Evolutionary conservation across 2,797 vertebrate species (phyloP), one percentile per base, ranked within the genome.

Genomic region (Acanthurus tractus): DNA sequence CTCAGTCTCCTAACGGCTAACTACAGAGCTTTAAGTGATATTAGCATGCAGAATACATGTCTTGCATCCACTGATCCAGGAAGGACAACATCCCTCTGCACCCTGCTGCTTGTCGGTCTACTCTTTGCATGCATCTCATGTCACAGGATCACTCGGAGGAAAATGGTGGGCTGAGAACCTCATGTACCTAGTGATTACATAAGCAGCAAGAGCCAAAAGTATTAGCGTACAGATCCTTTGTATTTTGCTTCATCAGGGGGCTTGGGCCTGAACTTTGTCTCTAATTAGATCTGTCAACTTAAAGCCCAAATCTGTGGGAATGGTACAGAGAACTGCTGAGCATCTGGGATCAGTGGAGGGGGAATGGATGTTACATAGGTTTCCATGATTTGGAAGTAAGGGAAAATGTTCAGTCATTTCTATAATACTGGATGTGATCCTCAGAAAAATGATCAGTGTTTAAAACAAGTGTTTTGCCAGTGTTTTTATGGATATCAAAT

Each of bases 271-370:
- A 85, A 84, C 73, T 42, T 82, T 75, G 80, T 84, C 79, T 90
- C 83, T 92, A 90, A 93, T 93, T 89, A 83, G 86, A 89, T 88
- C 88, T 84, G 91, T 93, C 92, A 90, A 70, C 73, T 83, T 78
- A 85, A 90, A 91, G 83, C 83, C 55, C 74, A 68, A 59, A 78
- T 79, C 73, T 91, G 88, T 91, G 89, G 87, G 88, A 90, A 92
- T 67, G 22, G 75, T 45, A 52, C 46, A 48, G 64, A 82, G 81
- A 86, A 81, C 14, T 73, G 82, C 86, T 89, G 87, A 86, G 81
- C 70, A 68, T 59, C 79, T 81, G 79, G 79, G 86, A 89, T 78
- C 49, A 54, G 42, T 44, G 12, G 2, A 13, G 42, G 42, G 12
- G 20, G 14, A 20, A 42, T n/a, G 7, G 17, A 18, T 18, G 15